Evolutionary conservation across 2,888 invertebrate genomes (phyloP).

Genomic region (Clusia tigrina): DNA sequence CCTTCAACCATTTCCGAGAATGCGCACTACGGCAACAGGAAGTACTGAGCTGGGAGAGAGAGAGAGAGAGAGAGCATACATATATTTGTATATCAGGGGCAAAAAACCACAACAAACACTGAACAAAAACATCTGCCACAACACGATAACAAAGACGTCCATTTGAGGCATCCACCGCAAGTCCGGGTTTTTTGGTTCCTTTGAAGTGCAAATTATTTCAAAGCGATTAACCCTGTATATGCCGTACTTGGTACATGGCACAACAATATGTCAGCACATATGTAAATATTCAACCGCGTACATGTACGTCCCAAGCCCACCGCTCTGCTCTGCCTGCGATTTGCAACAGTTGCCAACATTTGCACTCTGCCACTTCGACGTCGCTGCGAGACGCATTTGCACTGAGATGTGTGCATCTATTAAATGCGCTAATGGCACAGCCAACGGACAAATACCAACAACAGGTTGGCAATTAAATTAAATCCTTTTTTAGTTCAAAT

Average conservation of each 20-base stretch:
- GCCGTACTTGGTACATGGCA: no score
- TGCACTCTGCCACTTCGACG: neutral
- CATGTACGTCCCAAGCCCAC: no score
- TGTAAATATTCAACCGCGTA: no score
- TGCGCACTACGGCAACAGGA: conserved; percentile 35
- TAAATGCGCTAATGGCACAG: neutral
- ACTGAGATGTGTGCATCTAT: neutral
- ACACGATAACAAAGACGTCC: neutral
- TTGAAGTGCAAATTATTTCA: no score
- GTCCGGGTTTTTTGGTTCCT: no score
- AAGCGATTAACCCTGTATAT: no score
- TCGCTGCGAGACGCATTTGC: no score
- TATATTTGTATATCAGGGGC: conserved; percentile 10
- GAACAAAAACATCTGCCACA: neutral
- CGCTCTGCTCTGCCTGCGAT: no score
- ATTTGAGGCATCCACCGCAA: no score
- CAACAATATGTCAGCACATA: no score
- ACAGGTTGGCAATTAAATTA: conserved; percentile 30
- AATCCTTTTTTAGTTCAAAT: neutral
- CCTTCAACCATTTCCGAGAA: conserved; percentile 34
- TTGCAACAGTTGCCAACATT: no score
- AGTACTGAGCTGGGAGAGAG: conserved; percentile 11
- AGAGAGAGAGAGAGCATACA: neutral
- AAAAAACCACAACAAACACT: conserved; percentile 7
- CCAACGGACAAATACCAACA: neutral